Base-by-base conservation (phyloP, 2,797 vertebrate genomes). In the Anomalospiza imberbis region DNA sequence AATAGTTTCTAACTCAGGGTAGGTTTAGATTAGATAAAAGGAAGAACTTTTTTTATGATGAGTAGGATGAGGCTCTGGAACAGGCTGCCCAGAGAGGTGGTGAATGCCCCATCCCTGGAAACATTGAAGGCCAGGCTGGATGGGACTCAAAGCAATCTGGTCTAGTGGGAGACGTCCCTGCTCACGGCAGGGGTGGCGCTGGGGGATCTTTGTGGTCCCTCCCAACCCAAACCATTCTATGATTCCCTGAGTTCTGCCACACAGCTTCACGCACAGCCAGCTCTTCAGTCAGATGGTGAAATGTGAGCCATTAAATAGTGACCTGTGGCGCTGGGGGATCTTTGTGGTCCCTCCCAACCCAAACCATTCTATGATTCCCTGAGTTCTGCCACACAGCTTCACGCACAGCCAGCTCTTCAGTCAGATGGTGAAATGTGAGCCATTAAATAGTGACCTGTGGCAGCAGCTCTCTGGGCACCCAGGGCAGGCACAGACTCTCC, bases 61-160 rank as follows among this genome's bases (percentile, higher is more conserved):
- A n/a, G 31, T 5, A 13, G 12, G 31, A 21, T 32, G 28, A 66
- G 24, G n/a, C 38, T 8, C 7, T 55, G 26, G 19, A 8, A 26
- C 13, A 26, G 8, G 4, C 7, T 76, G 13, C 8, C 11, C 48
- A 11, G 50, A 38, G 34, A 34, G 5, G 7, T 32, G 9, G 10
- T 13, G 22, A 19, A 25, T 38, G 18, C 5, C 18, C 45, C 75
- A 38, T 74, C n/a, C 42, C n/a, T 61, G 26, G n/a, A 25, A 75
- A 42, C 1, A 0, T 0, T 22, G 42, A 24, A 32, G 12, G 26
- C 5, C 28, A 31, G 51, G 7, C 0, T 47, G 62, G 62, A 55
- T 0, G 3, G 42, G 36, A 7, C 24, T 75, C 12, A 16, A 3
- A 66, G 53, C 38, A 42, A 1, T 20, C 26, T 48, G 54, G 10